A percentile compares a stretch with the other conserved stretches of the same genome.
These are phyloP conservation scores for Furcula furcula DNA, from an alignment of 2,888 invertebrate genomes.

Conservation along the genomic window DNA sequence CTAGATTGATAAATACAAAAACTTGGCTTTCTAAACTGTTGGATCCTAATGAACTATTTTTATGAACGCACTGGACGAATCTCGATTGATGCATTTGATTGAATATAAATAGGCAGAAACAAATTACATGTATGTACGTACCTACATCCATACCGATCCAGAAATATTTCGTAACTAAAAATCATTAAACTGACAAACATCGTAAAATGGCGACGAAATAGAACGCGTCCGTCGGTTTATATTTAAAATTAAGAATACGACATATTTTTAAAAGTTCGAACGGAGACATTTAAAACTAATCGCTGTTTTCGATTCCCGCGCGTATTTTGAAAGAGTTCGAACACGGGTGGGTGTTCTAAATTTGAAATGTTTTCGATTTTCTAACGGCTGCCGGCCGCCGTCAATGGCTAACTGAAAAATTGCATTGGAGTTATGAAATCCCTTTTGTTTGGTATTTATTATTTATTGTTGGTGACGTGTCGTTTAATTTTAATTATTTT, in stretches of 20 bases:
- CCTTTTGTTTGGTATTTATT: constrained; percentile 42
- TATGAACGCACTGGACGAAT: too few species aligned
- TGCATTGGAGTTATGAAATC: constrained; percentile 51
- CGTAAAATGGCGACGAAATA: constrained; percentile 75
- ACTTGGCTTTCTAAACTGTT: too few species aligned
- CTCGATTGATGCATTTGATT: too few species aligned
- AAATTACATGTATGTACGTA: constrained; percentile 12
- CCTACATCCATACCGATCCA: constrained; percentile 43
- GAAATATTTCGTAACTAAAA: constrained; percentile 60
- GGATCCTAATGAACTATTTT: too few species aligned
- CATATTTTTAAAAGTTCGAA: constrained; percentile 81
- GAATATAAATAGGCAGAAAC: too few species aligned
- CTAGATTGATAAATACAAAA: too few species aligned
- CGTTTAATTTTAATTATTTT: constrained; percentile 21
- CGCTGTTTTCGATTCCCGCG: constrained; percentile 79
- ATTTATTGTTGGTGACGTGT: constrained; percentile 32
- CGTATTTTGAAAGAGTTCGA: constrained; percentile 76
- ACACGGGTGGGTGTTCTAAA: constrained; percentile 59
- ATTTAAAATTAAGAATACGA: constrained; percentile 76
- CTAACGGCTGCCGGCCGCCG: constrained; percentile 64
- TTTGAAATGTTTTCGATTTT: constrained; percentile 77
- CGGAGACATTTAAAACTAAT: constrained; percentile 77
- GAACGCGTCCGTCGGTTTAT: constrained; percentile 73
- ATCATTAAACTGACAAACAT: constrained; percentile 73
- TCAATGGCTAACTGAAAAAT: constrained; percentile 63